Evolutionary conservation across 2,113 vertebrate genomes (phyloP).

Genomic region (Equus przewalskii): DNA sequence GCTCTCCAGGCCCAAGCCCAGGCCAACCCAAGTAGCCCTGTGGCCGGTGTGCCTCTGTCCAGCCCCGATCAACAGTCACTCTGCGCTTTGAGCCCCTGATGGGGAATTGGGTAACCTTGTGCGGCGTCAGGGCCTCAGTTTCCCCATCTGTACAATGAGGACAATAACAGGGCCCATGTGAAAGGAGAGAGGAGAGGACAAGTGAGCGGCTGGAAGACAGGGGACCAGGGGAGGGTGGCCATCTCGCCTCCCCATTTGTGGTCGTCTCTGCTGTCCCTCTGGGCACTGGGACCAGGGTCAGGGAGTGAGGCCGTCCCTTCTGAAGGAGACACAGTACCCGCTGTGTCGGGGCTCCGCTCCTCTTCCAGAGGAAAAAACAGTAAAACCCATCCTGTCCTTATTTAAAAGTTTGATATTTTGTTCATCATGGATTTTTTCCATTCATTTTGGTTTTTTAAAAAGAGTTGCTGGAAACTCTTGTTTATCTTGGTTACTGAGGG

Average conservation of each 20-base stretch:
- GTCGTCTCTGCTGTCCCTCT: not conserved
- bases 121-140: not conserved
- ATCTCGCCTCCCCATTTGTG: rapidly evolving
- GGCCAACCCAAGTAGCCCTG: not conserved
- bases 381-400: not conserved
- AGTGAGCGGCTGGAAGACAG: not conserved
- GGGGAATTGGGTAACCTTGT: not conserved
- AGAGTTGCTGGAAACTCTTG: not conserved
- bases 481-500: not conserved
- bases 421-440: not conserved
- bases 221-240: not conserved
- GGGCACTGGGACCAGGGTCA: not conserved
- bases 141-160: not conserved
- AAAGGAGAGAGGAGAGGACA: not conserved
- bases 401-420: not conserved
- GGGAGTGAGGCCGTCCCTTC: not conserved
- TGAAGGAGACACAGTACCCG: not conserved
- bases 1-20: not conserved
- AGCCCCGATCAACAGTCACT: not conserved
- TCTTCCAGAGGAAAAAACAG: not conserved
- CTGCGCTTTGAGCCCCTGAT: not conserved
- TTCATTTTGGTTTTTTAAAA: not conserved
- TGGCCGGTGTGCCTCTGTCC: not conserved
- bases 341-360: not conserved
- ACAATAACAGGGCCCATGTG: not conserved